These are phyloP conservation scores for Lichenostomus cassidix DNA, from an alignment of 2,113 vertebrate species.

Conservation along the genomic window DNA sequence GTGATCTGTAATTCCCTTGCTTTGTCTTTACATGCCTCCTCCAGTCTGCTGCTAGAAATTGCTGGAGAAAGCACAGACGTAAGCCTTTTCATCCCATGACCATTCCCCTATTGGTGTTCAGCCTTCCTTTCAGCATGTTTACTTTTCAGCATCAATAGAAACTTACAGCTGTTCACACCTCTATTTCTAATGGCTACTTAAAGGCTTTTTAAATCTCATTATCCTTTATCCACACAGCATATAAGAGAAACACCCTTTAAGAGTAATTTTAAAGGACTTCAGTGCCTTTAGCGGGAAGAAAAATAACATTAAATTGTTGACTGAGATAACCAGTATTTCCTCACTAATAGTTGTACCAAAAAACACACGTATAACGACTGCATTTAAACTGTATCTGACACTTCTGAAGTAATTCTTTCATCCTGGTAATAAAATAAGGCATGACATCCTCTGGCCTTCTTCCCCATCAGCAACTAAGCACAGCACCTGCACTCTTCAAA, in stretches of 20 bases:
- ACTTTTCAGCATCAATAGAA: background rate
- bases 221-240: background rate
- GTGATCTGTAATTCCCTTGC: background rate
- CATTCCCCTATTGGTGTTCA: background rate
- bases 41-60: background rate
- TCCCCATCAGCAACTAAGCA: background rate
- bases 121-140: background rate
- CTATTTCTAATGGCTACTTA: background rate
- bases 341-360: background rate
- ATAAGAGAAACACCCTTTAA: background rate
- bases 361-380: background rate
- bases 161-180: background rate
- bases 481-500: background rate
- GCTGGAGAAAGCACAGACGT: background rate
- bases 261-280: background rate
- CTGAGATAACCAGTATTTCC: background rate
- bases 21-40: background rate
- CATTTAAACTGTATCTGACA: background rate
- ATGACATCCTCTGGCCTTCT: background rate
- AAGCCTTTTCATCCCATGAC: background rate
- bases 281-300: background rate
- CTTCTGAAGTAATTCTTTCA: background rate
- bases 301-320: background rate
- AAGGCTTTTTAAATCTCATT: background rate
- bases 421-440: background rate